Evolutionary conservation across 2,113 vertebrate genomes (phyloP).

Genomic region (Ictalurus punctatus): DNA sequence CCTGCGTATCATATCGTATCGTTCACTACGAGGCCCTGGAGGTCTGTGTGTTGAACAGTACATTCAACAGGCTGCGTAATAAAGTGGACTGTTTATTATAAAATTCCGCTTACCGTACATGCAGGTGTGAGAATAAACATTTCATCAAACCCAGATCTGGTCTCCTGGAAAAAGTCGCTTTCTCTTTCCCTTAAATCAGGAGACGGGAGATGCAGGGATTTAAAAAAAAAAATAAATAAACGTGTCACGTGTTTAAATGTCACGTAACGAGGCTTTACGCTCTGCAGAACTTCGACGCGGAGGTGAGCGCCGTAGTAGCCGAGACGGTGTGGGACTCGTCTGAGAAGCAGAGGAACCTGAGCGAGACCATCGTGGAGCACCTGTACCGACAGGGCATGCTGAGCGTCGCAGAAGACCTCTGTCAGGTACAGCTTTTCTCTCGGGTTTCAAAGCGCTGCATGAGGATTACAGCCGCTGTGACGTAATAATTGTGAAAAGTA

Average conservation of each 20-base stretch:
- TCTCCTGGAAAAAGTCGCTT: no score
- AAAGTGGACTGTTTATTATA: no score
- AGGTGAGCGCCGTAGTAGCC: conserved; percentile 85
- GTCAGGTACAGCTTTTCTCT: conserved; percentile 73
- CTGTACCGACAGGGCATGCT: conserved; percentile 89
- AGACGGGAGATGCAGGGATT: no score
- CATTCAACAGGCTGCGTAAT: neutral
- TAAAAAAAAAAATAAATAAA: no score
- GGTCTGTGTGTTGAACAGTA: neutral
- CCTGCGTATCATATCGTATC: no score
- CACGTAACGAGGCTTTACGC: neutral
- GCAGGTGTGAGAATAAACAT: no score
- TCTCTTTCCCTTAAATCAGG: no score
- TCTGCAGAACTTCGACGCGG: conserved; percentile 85
- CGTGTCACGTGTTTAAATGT: no score
- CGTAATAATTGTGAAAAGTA: neutral
- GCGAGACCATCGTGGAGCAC: conserved; percentile 86
- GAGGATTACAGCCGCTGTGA: neutral
- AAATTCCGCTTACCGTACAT: no score
- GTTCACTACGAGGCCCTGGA: neutral
- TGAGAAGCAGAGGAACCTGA: conserved; percentile 85
- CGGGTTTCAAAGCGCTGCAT: neutral
- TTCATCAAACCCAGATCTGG: no score
- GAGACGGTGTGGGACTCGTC: conserved; percentile 83
- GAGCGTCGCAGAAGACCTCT: conserved; percentile 85